These are phyloP conservation scores for Pseudomyrmex pallidus DNA, from an alignment of 1,140 invertebrate genomes.

Conservation along the genomic window DNA sequence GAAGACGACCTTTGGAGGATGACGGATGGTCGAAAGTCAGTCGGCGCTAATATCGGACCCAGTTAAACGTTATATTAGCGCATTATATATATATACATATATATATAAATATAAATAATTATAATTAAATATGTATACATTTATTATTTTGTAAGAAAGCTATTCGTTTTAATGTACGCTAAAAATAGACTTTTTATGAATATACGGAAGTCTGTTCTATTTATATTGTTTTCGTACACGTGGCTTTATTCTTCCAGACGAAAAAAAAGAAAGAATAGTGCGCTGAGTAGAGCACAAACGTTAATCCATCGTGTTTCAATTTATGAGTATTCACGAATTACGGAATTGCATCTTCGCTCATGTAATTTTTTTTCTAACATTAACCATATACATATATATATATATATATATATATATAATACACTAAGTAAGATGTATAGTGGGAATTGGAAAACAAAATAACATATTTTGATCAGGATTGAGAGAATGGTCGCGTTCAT, in stretches of 20 bases:
- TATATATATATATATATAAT: too few relatives aligned
- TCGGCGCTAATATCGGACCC: slow-evolving; percentile 68
- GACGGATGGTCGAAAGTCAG: slow-evolving; percentile 81
- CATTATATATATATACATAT: neutral
- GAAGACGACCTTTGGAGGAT: slow-evolving; percentile 75
- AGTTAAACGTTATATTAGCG: slow-evolving; percentile 45
- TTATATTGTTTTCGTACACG: slow-evolving; percentile 59
- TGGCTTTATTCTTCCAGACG: slow-evolving; percentile 58
- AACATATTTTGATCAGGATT: too few relatives aligned
- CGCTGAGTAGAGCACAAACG: neutral
- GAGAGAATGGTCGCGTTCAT: too few relatives aligned
- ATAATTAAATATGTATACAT: slow-evolving; percentile 22
- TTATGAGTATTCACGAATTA: neutral
- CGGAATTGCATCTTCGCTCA: too few relatives aligned
- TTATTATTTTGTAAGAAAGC: slow-evolving; percentile 58
- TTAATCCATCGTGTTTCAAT: neutral
- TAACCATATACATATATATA: too few relatives aligned
- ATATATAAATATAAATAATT: too few relatives aligned
- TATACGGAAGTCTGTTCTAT: slow-evolving; percentile 44
- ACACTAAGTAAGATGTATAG: too few relatives aligned
- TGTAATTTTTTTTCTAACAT: too few relatives aligned
- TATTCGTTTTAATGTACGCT: slow-evolving; percentile 37
- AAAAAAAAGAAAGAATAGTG: slow-evolving; percentile 36
- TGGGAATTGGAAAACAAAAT: too few relatives aligned
- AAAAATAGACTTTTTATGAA: slow-evolving; percentile 62